A percentile compares a stretch with the other conserved stretches of the same genome.
phyloP scores from a whole-genome alignment of 2,888 invertebrate species.

The Vesta saturnalis region DNA sequence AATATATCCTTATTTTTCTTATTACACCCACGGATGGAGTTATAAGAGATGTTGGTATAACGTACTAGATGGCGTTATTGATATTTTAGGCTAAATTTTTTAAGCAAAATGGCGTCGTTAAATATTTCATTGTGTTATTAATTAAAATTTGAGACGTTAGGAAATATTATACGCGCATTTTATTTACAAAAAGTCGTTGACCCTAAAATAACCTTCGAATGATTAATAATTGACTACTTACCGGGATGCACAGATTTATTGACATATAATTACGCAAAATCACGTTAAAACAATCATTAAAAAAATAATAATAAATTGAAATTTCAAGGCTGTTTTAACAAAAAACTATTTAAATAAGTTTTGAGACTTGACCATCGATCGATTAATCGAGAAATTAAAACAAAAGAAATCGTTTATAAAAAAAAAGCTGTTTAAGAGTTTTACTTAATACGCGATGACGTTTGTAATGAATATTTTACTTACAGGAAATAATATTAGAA shows the following conservation, averaged over 20 bases:
- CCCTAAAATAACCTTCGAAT: conserved; percentile 5
- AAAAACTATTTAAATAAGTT: background rate
- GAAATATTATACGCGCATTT: too few species aligned
- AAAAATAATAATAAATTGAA: conserved; percentile 3
- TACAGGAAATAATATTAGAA: background rate
- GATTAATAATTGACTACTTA: background rate
- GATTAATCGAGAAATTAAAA: conserved; percentile 8
- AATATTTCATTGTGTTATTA: too few species aligned
- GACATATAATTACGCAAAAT: conserved; percentile 6
- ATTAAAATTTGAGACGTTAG: too few species aligned
- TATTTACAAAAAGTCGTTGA: conserved; percentile 8
- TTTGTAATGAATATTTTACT: background rate
- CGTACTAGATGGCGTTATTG: too few species aligned
- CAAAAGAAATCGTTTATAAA: background rate
- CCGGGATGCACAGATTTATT: background rate
- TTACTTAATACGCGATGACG: background rate
- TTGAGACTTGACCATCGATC: background rate
- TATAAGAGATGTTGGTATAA: too few species aligned
- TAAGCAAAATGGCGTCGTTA: too few species aligned
- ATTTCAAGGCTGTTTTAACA: background rate
- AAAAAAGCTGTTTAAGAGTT: background rate
- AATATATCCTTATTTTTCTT: too few species aligned
- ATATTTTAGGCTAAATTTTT: too few species aligned
- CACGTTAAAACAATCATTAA: background rate
- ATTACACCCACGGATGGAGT: too few species aligned